phyloP scores from a whole-genome alignment of 2,888 invertebrate genomes.

The Ischnus inquisitorius region DNA sequence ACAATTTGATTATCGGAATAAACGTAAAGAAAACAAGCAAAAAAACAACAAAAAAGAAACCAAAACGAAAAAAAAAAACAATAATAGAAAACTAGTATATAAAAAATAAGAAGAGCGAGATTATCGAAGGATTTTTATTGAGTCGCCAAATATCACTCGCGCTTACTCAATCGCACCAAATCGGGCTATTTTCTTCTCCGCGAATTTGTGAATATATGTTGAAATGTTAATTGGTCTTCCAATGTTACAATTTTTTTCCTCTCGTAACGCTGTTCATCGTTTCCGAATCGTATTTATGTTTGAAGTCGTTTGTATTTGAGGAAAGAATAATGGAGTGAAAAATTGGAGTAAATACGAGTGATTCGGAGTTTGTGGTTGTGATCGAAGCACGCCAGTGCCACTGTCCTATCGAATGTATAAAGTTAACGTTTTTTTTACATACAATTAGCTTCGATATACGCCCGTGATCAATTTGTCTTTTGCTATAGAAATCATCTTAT shows the following conservation, averaged over 20 bases:
- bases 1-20: conserved; percentile 55
- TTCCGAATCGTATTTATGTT: conserved; percentile 26
- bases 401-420: conserved; percentile 70
- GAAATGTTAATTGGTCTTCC: conserved; percentile 62
- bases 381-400: conserved; percentile 71
- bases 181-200: conserved; percentile 14
- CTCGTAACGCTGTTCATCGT: conserved; percentile 24
- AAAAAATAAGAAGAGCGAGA: conserved; percentile 52
- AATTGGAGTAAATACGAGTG: conserved; percentile 47
- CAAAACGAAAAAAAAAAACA: conserved; percentile 3
- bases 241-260: conserved; percentile 49
- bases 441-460: conserved; percentile 35
- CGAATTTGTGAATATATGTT: conserved; percentile 29
- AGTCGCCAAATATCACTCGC: conserved; percentile 50
- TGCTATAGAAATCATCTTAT: background rate
- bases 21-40: conserved; percentile 4
- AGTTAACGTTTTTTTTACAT: conserved; percentile 58
- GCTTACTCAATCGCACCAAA: conserved; percentile 43
- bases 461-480: background rate
- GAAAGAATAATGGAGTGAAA: conserved; percentile 2
- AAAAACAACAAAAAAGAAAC: conserved; percentile 3
- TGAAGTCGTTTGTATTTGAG: conserved; percentile 4
- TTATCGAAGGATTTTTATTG: conserved; percentile 51
- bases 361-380: conserved; percentile 67
- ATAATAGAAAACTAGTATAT: conserved; percentile 33